These are phyloP conservation scores for Ladona fulva DNA, from an alignment of 1,140 invertebrate species.

Conservation along the genomic window DNA sequence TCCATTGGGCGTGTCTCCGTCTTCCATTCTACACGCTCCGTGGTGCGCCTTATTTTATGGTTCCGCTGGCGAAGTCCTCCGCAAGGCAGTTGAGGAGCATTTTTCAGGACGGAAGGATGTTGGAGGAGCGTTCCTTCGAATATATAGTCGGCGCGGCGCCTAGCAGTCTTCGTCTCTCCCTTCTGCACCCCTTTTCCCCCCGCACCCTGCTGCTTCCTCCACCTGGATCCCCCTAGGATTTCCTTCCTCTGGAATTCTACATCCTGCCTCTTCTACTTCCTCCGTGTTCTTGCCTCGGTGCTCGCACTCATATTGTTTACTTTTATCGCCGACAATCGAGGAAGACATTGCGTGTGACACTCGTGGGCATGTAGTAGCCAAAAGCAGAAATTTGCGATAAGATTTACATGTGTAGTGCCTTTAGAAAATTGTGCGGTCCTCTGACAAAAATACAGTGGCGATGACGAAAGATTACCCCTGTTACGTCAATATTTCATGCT, in stretches of 20 bases:
- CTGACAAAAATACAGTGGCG: too few relatives aligned
- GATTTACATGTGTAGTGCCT: too few relatives aligned
- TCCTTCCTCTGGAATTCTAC: neutral
- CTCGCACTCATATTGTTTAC: too few relatives aligned
- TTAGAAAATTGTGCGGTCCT: too few relatives aligned
- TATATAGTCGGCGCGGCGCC: neutral
- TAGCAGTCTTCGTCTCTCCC: neutral
- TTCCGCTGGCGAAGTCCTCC: neutral
- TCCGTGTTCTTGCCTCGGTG: neutral
- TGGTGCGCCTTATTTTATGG: conserved; percentile 4
- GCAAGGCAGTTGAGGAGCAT: neutral
- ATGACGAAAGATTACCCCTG: too few relatives aligned
- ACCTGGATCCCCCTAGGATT: neutral
- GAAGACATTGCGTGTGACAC: too few relatives aligned
- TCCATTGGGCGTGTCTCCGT: neutral
- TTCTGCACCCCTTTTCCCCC: neutral
- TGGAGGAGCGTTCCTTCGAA: neutral
- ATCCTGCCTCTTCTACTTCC: neutral
- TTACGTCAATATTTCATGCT: too few relatives aligned
- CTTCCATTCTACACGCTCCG: neutral
- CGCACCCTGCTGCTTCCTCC: neutral
- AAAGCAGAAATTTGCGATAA: too few relatives aligned
- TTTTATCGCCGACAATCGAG: too few relatives aligned
- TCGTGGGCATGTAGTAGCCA: too few relatives aligned
- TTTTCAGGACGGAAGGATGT: conserved; percentile 8